Percentiles rank a stretch among this genome's conserved stretches.
Evolutionary conservation across 2,113 vertebrate genomes (phyloP).

Genomic region (Cairina moschata): DNA sequence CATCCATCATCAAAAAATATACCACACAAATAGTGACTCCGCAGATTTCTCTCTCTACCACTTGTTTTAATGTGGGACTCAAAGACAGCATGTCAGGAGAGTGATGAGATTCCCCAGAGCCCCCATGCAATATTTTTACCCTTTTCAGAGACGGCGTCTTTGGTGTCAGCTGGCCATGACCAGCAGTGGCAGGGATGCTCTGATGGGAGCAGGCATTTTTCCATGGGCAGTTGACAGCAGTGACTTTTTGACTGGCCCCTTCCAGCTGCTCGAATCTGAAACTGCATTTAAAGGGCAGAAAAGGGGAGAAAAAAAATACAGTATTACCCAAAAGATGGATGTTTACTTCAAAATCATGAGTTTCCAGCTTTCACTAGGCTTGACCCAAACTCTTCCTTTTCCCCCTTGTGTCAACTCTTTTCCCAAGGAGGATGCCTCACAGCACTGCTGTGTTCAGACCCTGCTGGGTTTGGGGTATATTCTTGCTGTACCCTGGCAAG

Average conservation of each 20-base stretch:
- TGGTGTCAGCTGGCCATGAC: neutral
- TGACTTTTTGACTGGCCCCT: neutral
- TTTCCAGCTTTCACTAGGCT: neutral
- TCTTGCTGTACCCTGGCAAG: neutral
- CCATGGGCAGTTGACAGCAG: neutral
- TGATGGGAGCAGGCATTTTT: neutral
- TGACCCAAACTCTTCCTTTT: neutral
- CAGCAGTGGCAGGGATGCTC: neutral
- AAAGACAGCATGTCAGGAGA: neutral
- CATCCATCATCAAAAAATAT: neutral
- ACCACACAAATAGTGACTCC: neutral
- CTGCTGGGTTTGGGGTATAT: neutral
- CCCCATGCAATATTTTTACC: neutral
- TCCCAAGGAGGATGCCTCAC: accelerated
- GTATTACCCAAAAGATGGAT: neutral
- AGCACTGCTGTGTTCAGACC: neutral
- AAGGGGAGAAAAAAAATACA: neutral
- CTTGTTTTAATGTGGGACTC: neutral
- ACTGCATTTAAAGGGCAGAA: neutral
- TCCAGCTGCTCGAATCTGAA: neutral
- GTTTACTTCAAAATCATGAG: neutral
- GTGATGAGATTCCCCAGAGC: neutral
- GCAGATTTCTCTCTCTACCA: neutral
- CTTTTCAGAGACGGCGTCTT: neutral
- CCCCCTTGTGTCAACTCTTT: neutral